Conservation (phyloP, 1,140 invertebrate species). For the Drosophila takahashii region DNA sequence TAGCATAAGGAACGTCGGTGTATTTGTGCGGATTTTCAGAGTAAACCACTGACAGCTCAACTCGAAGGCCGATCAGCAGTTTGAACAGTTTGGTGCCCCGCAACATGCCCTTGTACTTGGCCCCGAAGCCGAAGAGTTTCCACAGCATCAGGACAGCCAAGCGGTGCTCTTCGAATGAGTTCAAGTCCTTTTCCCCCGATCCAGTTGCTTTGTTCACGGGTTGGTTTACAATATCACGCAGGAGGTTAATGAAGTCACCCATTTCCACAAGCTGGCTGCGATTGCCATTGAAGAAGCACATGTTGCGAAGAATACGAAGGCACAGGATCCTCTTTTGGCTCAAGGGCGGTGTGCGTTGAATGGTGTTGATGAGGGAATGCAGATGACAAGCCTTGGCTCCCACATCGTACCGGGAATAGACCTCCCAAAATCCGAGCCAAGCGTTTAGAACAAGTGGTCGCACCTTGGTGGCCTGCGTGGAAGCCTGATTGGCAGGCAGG, state of each 20-base stretch:
- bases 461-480: slow-evolving; percentile 56
- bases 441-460: slow-evolving; percentile 80
- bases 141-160: slow-evolving; percentile 58
- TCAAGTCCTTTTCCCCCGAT: not conserved
- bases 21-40: slow-evolving; percentile 7
- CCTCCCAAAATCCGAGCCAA: slow-evolving; percentile 85
- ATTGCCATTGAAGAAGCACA: slow-evolving; percentile 66
- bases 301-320: slow-evolving; percentile 74
- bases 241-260: slow-evolving; percentile 47
- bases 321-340: slow-evolving; percentile 37
- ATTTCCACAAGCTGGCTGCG: slow-evolving; percentile 44
- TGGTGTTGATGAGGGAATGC: slow-evolving; percentile 39
- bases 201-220: not conserved
- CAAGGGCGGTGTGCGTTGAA: slow-evolving; percentile 30
- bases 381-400: slow-evolving; percentile 68
- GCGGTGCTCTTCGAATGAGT: slow-evolving; percentile 63
- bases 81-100: slow-evolving; percentile 66
- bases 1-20: slow-evolving; percentile 6
- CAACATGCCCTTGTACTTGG: slow-evolving; percentile 64
- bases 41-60: slow-evolving; percentile 10
- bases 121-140: slow-evolving; percentile 68
- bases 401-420: slow-evolving; percentile 84
- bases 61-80: slow-evolving; percentile 29
- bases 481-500: slow-evolving; percentile 23
- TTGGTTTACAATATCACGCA: slow-evolving; percentile 52